phyloP scores from a whole-genome alignment of 2,888 invertebrate species.

The Stenoptilia bipunctidactyla region DNA sequence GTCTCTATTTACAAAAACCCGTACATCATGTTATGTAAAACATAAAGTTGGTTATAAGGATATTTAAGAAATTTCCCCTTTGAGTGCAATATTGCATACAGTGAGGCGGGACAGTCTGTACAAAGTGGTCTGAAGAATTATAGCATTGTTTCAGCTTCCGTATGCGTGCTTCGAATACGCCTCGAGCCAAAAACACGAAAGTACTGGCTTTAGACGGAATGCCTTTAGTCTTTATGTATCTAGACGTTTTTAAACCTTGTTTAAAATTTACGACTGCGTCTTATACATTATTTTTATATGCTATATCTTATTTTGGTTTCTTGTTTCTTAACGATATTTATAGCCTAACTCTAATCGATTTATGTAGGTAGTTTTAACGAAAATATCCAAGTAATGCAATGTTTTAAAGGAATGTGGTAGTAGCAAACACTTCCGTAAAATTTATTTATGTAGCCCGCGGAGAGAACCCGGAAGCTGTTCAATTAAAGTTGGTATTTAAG shows the following conservation, averaged over 20 bases:
- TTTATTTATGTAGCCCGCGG: conserved; percentile 54
- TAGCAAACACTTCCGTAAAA: conserved; percentile 48
- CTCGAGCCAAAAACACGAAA: conserved; percentile 39
- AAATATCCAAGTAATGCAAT: conserved; percentile 14
- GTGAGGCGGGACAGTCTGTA: neutral
- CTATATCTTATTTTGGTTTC: no score
- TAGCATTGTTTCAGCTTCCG: conserved; percentile 37
- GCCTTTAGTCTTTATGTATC: conserved; percentile 8
- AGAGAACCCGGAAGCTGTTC: conserved; percentile 60
- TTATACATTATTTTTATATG: no score
- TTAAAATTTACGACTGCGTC: no score
- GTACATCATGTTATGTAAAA: no score
- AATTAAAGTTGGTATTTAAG: conserved; percentile 70
- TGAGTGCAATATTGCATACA: neutral
- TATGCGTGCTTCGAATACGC: conserved; percentile 31
- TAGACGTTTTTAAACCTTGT: no score
- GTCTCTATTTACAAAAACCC: neutral
- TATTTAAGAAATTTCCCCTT: no score
- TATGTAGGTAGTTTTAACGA: neutral
- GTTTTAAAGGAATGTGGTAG: conserved; percentile 49
- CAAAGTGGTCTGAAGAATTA: conserved; percentile 30
- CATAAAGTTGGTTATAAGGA: no score
- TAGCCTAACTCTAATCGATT: neutral
- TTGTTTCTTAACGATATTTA: no score
- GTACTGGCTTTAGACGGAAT: conserved; percentile 27